phyloP scores from a whole-genome alignment of 2,888 invertebrate species.

The Ceriagrion tenellum region DNA sequence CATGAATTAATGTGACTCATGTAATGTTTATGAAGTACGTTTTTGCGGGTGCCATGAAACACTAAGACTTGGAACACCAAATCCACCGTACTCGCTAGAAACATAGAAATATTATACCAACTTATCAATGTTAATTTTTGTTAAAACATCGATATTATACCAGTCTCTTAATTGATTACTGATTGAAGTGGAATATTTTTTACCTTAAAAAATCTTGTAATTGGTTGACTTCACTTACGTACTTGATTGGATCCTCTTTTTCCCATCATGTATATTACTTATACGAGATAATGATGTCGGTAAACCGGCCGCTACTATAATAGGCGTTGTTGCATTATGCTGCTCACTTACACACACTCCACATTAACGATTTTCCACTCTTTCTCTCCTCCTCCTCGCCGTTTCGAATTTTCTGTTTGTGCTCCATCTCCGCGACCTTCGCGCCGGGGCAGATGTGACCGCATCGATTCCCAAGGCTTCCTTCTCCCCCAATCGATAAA shows the following conservation, averaged over 20 bases:
- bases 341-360: slow-evolving; percentile 11
- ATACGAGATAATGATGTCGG: not conserved
- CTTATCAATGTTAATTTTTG: not conserved
- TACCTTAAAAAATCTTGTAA: not conserved
- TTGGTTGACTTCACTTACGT: slow-evolving; percentile 45
- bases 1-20: not conserved
- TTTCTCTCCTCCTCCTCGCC: not conserved
- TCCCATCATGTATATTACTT: slow-evolving; percentile 28
- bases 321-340: not conserved
- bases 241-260: not conserved
- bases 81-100: not conserved
- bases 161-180: not conserved
- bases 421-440: slow-evolving; percentile 53
- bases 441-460: slow-evolving; percentile 60
- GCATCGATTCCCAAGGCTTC: slow-evolving; percentile 67
- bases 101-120: not conserved
- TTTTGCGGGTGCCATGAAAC: not conserved
- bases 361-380: slow-evolving; percentile 40
- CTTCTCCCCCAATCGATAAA: not conserved
- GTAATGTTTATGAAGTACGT: not conserved
- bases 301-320: not conserved
- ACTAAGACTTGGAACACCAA: not conserved
- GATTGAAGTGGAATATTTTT: not conserved
- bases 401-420: slow-evolving; percentile 55
- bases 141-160: not conserved